Percentiles rank a stretch among this genome's conserved stretches.
phyloP scores from a whole-genome alignment of 92 coral and sea anemone species.

The Epizoanthus ramosus region DNA sequence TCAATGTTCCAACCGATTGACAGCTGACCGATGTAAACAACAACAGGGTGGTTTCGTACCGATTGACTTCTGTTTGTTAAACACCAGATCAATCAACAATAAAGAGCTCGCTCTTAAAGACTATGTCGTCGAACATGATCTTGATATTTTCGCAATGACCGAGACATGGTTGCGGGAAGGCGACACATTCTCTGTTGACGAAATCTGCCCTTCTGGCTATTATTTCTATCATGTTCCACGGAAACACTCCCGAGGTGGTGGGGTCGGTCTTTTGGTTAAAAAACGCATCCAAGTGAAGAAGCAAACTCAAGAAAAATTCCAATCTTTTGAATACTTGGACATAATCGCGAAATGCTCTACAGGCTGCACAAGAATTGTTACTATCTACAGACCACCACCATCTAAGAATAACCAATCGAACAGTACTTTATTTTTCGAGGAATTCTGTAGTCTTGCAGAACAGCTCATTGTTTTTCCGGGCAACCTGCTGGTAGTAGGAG shows the following conservation, averaged over 20 bases:
- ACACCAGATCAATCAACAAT: slow-evolving; percentile 25
- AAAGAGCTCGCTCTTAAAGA: slow-evolving; percentile 46
- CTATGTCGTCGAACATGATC: no score
- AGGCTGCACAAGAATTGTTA: no score
- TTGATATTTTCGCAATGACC: slow-evolving; percentile 40
- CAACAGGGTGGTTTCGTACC: slow-evolving; percentile 23
- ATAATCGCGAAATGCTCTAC: no score
- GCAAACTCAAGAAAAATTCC: not conserved
- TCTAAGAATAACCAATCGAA: not conserved
- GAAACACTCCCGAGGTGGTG: slow-evolving; percentile 53
- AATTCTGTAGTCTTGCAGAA: no score
- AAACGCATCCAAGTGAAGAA: slow-evolving; percentile 36
- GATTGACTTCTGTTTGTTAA: slow-evolving; percentile 22
- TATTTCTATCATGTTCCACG: slow-evolving; percentile 48
- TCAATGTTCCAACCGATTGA: no score
- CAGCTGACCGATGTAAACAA: not conserved
- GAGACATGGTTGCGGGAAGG: slow-evolving; percentile 55
- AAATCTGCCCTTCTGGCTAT: slow-evolving; percentile 52
- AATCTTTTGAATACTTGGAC: not conserved
- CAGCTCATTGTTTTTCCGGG: no score
- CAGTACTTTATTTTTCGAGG: not conserved
- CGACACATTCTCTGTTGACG: slow-evolving; percentile 41
- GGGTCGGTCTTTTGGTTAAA: slow-evolving; percentile 47
- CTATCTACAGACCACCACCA: no score
- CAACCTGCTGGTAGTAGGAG: no score